phyloP scores from a whole-genome alignment of 2,113 vertebrate species.

The Spizaetus ornatus region DNA sequence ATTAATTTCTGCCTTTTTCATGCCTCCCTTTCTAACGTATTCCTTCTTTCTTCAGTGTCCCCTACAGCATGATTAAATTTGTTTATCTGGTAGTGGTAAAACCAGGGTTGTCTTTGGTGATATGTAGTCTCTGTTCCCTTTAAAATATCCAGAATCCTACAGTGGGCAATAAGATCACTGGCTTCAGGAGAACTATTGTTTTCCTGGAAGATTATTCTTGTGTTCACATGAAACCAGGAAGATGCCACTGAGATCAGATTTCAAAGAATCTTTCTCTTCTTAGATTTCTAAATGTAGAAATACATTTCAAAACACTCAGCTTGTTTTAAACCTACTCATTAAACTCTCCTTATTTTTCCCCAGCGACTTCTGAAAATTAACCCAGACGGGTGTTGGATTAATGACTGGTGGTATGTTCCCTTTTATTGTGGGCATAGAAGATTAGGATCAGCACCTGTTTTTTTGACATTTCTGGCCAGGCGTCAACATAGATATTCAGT shows the following conservation, averaged over 20 bases:
- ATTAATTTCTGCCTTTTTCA: not conserved
- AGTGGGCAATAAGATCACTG: not conserved
- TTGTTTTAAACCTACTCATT: not conserved
- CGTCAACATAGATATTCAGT: not conserved
- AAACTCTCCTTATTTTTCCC: not conserved
- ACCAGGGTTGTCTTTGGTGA: not conserved
- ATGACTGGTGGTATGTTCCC: not conserved
- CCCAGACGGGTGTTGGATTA: not conserved
- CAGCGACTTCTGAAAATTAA: not conserved
- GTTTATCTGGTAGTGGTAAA: not conserved
- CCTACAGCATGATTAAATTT: not conserved
- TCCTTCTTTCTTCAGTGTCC: not conserved
- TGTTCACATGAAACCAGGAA: not conserved
- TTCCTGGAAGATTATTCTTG: not conserved
- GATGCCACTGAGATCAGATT: not conserved
- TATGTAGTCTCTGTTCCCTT: not conserved
- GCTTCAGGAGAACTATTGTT: not conserved
- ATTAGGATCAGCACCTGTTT: conserved; percentile 13
- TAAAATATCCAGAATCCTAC: not conserved
- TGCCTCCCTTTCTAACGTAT: not conserved
- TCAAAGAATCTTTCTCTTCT: not conserved
- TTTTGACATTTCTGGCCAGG: conserved; percentile 24
- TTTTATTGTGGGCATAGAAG: not conserved
- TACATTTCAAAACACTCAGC: not conserved
- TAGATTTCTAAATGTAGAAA: not conserved